phyloP scores from a whole-genome alignment of 2,888 invertebrate species.

The Drosophila hamatofila region DNA sequence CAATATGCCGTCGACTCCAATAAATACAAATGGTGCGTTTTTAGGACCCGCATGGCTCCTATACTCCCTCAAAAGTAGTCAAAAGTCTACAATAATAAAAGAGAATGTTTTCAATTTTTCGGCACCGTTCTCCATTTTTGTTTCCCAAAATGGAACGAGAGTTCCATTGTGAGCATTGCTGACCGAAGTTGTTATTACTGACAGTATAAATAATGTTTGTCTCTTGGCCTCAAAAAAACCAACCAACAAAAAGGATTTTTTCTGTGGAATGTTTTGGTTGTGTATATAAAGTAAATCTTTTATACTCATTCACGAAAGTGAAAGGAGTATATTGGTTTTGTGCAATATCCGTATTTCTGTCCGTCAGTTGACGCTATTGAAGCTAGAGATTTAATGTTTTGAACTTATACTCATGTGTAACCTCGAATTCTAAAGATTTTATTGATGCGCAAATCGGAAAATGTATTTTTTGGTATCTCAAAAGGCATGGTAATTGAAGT shows the following conservation, averaged over 20 bases:
- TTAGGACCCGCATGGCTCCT: too few species aligned
- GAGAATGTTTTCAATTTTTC: conserved; percentile 11
- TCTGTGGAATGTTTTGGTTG: not conserved
- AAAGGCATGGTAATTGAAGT: too few species aligned
- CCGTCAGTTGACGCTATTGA: too few species aligned
- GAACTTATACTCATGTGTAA: too few species aligned
- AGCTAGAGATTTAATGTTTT: too few species aligned
- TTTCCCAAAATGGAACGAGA: too few species aligned
- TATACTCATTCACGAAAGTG: too few species aligned
- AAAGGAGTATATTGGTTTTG: too few species aligned
- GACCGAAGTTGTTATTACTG: conserved; percentile 16
- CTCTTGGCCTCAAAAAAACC: not conserved
- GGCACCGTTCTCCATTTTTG: not conserved
- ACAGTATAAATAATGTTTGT: conserved; percentile 1
- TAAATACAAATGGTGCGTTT: conserved; percentile 37
- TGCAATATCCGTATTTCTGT: too few species aligned
- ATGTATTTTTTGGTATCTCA: too few species aligned
- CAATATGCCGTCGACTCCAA: conserved; percentile 31
- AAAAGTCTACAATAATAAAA: conserved; percentile 11
- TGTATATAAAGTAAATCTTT: not conserved
- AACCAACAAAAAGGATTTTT: not conserved
- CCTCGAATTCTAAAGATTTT: too few species aligned
- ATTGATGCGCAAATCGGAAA: too few species aligned
- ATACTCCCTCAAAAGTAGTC: conserved; percentile 2
- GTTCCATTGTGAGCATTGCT: not conserved